Base-by-base conservation (phyloP, 2,797 vertebrate species). In the Phoebastria nigripes region DNA sequence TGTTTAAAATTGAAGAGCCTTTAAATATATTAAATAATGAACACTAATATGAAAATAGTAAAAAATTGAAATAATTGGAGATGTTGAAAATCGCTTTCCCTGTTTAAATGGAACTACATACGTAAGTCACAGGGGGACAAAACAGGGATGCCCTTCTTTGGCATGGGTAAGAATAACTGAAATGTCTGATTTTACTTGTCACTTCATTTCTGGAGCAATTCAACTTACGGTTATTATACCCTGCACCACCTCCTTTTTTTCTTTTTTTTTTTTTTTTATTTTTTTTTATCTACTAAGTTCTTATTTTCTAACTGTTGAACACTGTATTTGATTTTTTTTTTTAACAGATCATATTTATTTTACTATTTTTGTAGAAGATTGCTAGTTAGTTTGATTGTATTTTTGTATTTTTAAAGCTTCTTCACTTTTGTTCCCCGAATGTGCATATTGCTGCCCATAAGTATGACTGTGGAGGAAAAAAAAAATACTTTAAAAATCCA, bases 301-400 rank as follows among this genome's bases (percentile, higher is more conserved):
- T 98, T 98, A 97, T 98, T 99, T 98, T 98, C 98, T 98, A 98
- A 98, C 97, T 98, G 98, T 99, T 99, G 94, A 99, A 99, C 99
- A 99, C 99, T 99, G 99, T 98, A 98, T 99, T 99, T 97, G 98
- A 98, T 98, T 93, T 93, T 96, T 97, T 96, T 98, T 98, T 98
- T 98, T 98, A 98, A 98, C 98, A 98, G 98, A 99, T 99, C 99
- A 99, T 99, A 99, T 99, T 99, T 99, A 99, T 99, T 99, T 99
- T 99, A 99, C 98, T 99, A 99, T 99, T 99, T 99, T 99, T 99
- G 98, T 99, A 99, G 99, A 98, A 98, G 98, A 98, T 98, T 98
- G 98, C 98, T 97, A 98, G 98, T 99, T 99, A 98, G 98, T 99
- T 99, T 99, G 98, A 99, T 99, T 99, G 99, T 99, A 99, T 99